Evolutionary conservation across 2,797 vertebrate species (phyloP), one percentile per base, ranked within the genome.

Genomic region (Pipistrellus pygmaeus): DNA sequence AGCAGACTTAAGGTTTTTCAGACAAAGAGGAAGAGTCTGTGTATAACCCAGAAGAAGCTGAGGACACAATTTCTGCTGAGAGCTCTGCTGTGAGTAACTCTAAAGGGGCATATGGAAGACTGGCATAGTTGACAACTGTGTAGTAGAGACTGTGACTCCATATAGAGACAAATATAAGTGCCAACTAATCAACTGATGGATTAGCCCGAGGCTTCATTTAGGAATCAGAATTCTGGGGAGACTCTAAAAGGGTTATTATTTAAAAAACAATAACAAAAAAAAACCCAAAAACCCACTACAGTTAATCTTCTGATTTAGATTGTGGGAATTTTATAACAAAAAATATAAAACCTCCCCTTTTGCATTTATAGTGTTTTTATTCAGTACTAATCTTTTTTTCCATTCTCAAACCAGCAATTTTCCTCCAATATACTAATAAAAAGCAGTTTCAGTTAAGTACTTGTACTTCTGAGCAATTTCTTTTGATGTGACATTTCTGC

Each of bases 401-500:
- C 23, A 69, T 81, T 75, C 75, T 93, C 82, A 88, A 53, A 84
- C 25, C 62, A 80, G 64, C 30, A 89, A 53, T 82, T 88, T 83
- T 92, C 64, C 35, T 90, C 60, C 30, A 62, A 30, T 92, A 55
- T 72, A 83, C 21, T 87, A 91, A 91, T 87, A 83, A 96, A 96
- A 93, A 93, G 85, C 38, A 76, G 69, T 68, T 94, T 91, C 77
- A 55, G 68, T 81, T 94, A 95, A 82, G 6, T 87, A 87, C 62
- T 94, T 93, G 60, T 91, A 71, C 51, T 44, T 91, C 72, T 92
- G 96, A 96, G 85, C 14, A 78, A 81, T 87, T 88, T 84, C 72
- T 95, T 96, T 95, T 93, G 88, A 90, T 96, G 71, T 89, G 91
- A 95, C 84, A 96, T 93, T 85, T 96, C 51, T 87, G 69, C 13